These are phyloP conservation scores for Limnephilus auricula DNA, from an alignment of 2,888 invertebrate species.

Conservation along the genomic window DNA sequence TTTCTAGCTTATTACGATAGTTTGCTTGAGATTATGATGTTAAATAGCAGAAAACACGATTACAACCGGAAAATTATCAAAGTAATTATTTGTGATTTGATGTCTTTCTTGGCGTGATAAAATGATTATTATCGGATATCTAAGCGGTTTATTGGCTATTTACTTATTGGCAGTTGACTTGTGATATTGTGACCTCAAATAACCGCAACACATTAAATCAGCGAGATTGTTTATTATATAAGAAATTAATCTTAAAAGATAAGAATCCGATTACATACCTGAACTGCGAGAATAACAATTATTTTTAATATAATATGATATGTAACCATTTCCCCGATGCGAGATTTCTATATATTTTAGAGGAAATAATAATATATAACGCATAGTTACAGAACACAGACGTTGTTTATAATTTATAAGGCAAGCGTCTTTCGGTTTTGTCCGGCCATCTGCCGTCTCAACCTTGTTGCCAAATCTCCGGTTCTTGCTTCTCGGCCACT, in stretches of 20 bases:
- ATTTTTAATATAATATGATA: not conserved
- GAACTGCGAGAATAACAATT: not conserved
- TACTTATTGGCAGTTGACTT: not conserved
- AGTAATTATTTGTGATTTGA: not conserved
- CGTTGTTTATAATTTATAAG: not conserved
- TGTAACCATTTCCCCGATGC: not conserved
- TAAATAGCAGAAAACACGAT: not conserved
- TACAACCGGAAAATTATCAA: not conserved
- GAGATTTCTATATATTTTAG: not conserved
- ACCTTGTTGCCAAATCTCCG: slow-evolving; percentile 62
- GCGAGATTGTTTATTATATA: not conserved
- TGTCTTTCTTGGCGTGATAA: not conserved
- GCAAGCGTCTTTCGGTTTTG: slow-evolving; percentile 14
- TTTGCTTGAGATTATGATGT: not conserved
- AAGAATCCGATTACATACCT: not conserved
- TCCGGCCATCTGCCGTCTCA: slow-evolving; percentile 53
- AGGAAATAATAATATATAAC: not conserved
- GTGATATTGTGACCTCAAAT: slow-evolving; percentile 16
- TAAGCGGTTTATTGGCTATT: not conserved
- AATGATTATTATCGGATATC: not conserved
- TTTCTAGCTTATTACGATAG: not conserved
- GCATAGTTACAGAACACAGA: not conserved
- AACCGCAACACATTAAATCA: slow-evolving; percentile 13
- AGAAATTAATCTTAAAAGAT: not conserved
- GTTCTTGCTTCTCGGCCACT: slow-evolving; percentile 47